Conservation (phyloP, 2,797 vertebrate species). For the Hydrolagus colliei region DNA sequence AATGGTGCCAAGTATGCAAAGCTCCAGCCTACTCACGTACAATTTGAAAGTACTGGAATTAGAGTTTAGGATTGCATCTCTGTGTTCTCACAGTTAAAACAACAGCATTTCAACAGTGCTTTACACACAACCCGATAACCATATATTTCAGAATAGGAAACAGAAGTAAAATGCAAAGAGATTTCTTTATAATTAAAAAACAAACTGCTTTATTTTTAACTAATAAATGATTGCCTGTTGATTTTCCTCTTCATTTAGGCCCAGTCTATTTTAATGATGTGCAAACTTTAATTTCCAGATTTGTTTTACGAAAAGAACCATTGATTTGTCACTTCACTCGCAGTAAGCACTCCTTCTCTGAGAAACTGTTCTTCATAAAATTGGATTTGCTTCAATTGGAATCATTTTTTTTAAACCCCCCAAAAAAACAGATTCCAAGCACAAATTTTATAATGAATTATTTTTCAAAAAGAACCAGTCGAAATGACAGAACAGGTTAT, state of each 20-base stretch:
- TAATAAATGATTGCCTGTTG: not conserved
- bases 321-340: slow-evolving; percentile 10
- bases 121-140: not conserved
- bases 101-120: not conserved
- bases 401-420: not conserved
- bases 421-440: not conserved
- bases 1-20: slow-evolving; percentile 16
- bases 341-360: not conserved
- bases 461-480: not conserved
- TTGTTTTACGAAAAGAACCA: not conserved
- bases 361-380: not conserved
- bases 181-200: not conserved
- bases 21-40: slow-evolving; percentile 8
- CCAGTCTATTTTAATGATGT: not conserved
- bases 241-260: not conserved
- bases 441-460: not conserved
- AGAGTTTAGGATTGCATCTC: not conserved
- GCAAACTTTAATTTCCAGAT: not conserved
- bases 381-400: not conserved
- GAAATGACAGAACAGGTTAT: not conserved
- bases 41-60: slow-evolving; percentile 11
- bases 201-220: not conserved
- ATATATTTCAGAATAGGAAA: not conserved
- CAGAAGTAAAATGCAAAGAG: not conserved
- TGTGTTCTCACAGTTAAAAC: not conserved